These are phyloP conservation scores for Carposina sasakii DNA, from an alignment of 1,140 invertebrate genomes.

Conservation along the genomic window DNA sequence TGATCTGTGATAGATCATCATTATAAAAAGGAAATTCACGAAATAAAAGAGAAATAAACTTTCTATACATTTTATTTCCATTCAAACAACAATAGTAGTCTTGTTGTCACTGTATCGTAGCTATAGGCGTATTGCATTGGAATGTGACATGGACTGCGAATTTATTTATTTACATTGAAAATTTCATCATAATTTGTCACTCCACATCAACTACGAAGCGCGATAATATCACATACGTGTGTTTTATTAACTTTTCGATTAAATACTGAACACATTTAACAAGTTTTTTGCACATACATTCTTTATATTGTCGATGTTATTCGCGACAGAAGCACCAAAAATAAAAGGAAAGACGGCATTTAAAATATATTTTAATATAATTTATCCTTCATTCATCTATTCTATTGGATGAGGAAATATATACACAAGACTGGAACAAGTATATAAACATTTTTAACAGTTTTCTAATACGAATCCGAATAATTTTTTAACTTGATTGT, in stretches of 20 bases:
- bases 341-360: conserved; percentile 23
- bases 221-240: conserved; percentile 33
- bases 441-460: conserved; percentile 33
- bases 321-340: conserved; percentile 34
- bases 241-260: conserved; percentile 26
- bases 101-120: conserved; percentile 46
- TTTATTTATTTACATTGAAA: conserved; percentile 52
- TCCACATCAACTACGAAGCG: conserved; percentile 20
- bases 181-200: conserved; percentile 31
- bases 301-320: conserved; percentile 24
- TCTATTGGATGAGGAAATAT: conserved; percentile 35
- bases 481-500: conserved; percentile 56
- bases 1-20: too few relatives aligned
- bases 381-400: conserved; percentile 20
- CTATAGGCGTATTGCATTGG: conserved; percentile 45
- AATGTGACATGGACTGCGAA: conserved; percentile 52
- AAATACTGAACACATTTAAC: conserved; percentile 29
- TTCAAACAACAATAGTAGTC: conserved; percentile 64
- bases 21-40: too few relatives aligned
- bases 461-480: conserved; percentile 45
- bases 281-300: conserved; percentile 39
- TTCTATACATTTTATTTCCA: conserved; percentile 64
- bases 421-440: conserved; percentile 45
- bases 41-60: conserved; percentile 34
- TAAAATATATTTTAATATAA: conserved; percentile 32